Percentiles rank a stretch among this genome's conserved stretches.
Evolutionary conservation across 2,888 invertebrate genomes (phyloP).

Genomic region (Hirtodrosophila duncani): DNA sequence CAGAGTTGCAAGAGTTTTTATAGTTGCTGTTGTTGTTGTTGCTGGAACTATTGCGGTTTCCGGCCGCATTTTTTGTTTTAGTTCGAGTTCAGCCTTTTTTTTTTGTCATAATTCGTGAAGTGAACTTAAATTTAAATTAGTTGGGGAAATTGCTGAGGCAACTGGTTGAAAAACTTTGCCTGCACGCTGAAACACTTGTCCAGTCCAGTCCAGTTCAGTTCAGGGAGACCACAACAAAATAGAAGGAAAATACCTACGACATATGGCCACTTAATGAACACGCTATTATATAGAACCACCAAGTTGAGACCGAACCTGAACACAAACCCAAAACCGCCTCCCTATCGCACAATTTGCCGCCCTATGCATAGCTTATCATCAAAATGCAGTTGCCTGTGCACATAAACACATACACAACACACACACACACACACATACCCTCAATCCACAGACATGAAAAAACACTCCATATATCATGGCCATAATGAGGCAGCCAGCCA

Average conservation of each 20-base stretch:
- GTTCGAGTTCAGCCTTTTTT: constrained; percentile 11
- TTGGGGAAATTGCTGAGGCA: constrained; percentile 24
- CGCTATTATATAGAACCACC: no score
- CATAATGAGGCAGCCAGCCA: constrained; percentile 8
- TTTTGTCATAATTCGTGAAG: constrained; percentile 41
- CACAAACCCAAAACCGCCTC: no score
- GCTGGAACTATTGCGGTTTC: constrained; percentile 43
- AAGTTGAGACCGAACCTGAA: no score
- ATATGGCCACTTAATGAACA: constrained; percentile 15
- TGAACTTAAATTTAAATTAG: constrained; percentile 45
- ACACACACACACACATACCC: no score
- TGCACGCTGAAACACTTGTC: constrained; percentile 1
- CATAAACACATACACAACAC: no score
- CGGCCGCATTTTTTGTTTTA: constrained; percentile 47
- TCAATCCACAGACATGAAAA: constrained; percentile 10
- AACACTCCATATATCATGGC: constrained; percentile 44
- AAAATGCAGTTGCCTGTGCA: no score
- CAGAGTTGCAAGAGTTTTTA: constrained; percentile 25
- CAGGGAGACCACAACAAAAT: no score
- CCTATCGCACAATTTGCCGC: no score
- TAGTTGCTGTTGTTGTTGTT: not conserved
- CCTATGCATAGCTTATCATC: no score
- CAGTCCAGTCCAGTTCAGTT: constrained; percentile 6
- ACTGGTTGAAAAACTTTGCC: constrained; percentile 35
- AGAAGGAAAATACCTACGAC: not conserved